phyloP scores from a whole-genome alignment of 2,888 invertebrate species.

The Thereva nobilitata region DNA sequence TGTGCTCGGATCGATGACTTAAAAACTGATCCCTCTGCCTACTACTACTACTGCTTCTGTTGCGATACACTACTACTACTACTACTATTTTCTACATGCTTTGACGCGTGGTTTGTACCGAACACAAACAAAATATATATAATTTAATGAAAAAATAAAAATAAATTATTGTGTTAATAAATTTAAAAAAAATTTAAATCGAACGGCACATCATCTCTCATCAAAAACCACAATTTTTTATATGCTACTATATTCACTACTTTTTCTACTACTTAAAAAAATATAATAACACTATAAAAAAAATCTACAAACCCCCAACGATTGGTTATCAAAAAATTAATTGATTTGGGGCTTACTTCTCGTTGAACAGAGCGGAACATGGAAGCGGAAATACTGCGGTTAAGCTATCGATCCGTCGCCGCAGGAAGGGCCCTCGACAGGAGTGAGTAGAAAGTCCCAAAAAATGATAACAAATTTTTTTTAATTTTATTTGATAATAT shows the following conservation, averaged over 20 bases:
- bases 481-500: slow-evolving; percentile 6
- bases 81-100: slow-evolving; percentile 21
- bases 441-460: slow-evolving; percentile 44
- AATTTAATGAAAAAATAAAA: neutral
- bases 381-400: slow-evolving; percentile 44
- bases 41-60: slow-evolving; percentile 28
- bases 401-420: slow-evolving; percentile 46
- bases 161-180: slow-evolving; percentile 15
- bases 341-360: slow-evolving; percentile 29
- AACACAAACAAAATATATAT: slow-evolving; percentile 5
- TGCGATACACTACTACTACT: slow-evolving; percentile 20
- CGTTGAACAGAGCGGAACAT: slow-evolving; percentile 44
- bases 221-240: too few relatives aligned
- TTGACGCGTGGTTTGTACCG: slow-evolving; percentile 15
- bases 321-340: slow-evolving; percentile 24
- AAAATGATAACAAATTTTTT: slow-evolving; percentile 21
- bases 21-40: slow-evolving; percentile 31
- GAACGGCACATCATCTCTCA: slow-evolving; percentile 17
- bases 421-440: slow-evolving; percentile 46
- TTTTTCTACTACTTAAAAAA: slow-evolving; percentile 10
- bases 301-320: slow-evolving; percentile 8
- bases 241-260: neutral
- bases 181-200: slow-evolving; percentile 7
- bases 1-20: slow-evolving; percentile 32
- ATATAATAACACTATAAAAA: slow-evolving; percentile 4